Percentiles rank a stretch among this genome's conserved stretches.
These are phyloP conservation scores for Cuniculus paca DNA, from an alignment of 2,797 vertebrate genomes.

Conservation along the genomic window DNA sequence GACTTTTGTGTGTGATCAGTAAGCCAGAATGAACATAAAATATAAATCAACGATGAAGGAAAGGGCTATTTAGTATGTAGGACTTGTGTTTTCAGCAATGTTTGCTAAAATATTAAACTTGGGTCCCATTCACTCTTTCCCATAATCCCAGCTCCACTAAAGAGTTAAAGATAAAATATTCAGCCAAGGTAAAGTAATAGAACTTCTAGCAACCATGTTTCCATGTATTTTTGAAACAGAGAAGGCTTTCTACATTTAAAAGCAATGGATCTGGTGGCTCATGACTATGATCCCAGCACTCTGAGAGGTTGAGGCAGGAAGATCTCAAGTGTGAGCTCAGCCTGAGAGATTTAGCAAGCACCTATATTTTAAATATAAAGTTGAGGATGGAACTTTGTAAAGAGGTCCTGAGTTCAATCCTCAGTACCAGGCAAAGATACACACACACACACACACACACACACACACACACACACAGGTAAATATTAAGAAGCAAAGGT, in stretches of 20 bases:
- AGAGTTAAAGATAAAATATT: not conserved
- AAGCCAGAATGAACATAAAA: not conserved
- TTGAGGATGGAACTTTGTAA: not conserved
- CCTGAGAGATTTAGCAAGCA: not conserved
- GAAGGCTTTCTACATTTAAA: constrained; percentile 29
- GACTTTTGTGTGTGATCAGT: not conserved
- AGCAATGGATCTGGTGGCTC: not conserved
- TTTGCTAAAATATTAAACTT: constrained; percentile 44
- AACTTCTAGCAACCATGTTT: not conserved
- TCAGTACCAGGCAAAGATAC: not conserved
- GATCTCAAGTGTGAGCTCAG: not conserved
- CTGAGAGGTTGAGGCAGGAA: not conserved
- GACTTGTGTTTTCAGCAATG: not conserved
- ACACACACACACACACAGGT: not conserved
- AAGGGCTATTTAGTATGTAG: not conserved
- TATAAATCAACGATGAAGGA: not conserved
- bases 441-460: not conserved
- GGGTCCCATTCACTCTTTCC: rapidly evolving
- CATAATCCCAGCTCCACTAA: not conserved
- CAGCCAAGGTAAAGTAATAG: not conserved
- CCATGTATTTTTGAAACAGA: not conserved
- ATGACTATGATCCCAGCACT: not conserved
- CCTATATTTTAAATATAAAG: not conserved
- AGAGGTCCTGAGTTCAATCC: not conserved
- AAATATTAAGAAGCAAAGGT: constrained; percentile 39